A percentile compares a stretch with the other conserved stretches of the same genome.
Conservation (phyloP, 2,888 invertebrate genomes). For the Mesorhabditis spiculigera region DNA sequence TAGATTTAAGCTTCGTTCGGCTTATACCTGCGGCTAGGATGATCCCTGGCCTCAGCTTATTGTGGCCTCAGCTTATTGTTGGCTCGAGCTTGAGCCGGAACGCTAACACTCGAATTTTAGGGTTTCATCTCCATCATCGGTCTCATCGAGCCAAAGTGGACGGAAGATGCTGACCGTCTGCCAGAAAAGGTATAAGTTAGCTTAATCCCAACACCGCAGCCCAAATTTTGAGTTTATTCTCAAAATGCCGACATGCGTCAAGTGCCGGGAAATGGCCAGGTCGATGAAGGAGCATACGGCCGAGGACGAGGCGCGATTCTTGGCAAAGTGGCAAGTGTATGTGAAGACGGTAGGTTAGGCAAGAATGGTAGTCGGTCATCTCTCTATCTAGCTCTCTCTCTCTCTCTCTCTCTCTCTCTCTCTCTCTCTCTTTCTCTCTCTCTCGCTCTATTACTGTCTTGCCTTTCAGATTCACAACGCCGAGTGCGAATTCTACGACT, state of each 20-base stretch:
- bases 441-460: not conserved
- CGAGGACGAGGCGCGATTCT: not conserved
- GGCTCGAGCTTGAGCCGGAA: no score
- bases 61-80: no score
- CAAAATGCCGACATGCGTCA: slow-evolving; percentile 1
- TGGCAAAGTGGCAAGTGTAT: not conserved
- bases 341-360: not conserved
- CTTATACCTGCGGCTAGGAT: no score
- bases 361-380: no score
- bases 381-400: no score
- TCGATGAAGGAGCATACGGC: not conserved
- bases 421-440: no score
- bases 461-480: slow-evolving; percentile 2
- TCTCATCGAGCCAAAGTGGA: slow-evolving; percentile 1
- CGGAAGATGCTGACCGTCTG: not conserved
- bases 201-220: not conserved
- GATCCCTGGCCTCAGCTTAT: no score
- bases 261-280: not conserved
- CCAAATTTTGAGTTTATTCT: not conserved
- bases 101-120: not conserved
- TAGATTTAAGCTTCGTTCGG: no score
- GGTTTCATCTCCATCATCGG: slow-evolving; percentile 1
- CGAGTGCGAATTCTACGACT: not conserved
- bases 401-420: no score
- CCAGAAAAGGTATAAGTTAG: not conserved